A percentile compares a stretch with the other conserved stretches of the same genome.
Evolutionary conservation across 2,888 invertebrate species (phyloP).

Genomic region (Lepidonotus clava): DNA sequence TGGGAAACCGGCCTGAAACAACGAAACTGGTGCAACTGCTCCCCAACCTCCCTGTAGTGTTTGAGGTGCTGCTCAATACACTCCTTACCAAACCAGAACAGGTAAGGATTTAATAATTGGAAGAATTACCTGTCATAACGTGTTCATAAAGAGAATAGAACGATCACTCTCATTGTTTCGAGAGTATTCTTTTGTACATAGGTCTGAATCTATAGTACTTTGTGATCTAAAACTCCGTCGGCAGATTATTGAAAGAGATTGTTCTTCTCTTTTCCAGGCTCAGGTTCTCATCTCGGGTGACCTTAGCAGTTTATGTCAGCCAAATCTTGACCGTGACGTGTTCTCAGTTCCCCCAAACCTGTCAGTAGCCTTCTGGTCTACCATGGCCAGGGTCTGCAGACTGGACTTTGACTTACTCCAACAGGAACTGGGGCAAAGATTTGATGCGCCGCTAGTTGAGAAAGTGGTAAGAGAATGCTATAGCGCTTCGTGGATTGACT

Average conservation of each 20-base stretch:
- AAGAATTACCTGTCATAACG: too few relatives aligned
- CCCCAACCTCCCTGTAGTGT: neutral
- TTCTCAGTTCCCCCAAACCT: neutral
- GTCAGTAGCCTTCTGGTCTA: neutral
- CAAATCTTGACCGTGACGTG: neutral
- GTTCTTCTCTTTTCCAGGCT: neutral
- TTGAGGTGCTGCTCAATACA: neutral
- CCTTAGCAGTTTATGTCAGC: neutral
- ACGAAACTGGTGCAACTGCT: neutral
- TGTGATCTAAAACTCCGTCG: too few relatives aligned
- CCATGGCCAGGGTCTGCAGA: neutral
- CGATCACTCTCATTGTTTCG: too few relatives aligned
- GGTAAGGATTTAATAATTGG: neutral
- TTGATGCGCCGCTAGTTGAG: neutral
- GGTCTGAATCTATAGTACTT: neutral
- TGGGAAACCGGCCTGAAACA: neutral
- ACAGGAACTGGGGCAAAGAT: neutral
- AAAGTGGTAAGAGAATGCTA: neutral
- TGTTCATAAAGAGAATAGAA: too few relatives aligned
- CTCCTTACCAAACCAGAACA: neutral
- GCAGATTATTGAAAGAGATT: too few relatives aligned
- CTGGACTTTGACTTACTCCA: neutral
- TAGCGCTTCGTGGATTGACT: too few relatives aligned
- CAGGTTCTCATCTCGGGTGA: neutral
- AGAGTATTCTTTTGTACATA: neutral